A percentile compares a stretch with the other conserved stretches of the same genome.
These are phyloP conservation scores for Yponomeuta evonymella DNA, from an alignment of 2,888 invertebrate species.

Conservation along the genomic window DNA sequence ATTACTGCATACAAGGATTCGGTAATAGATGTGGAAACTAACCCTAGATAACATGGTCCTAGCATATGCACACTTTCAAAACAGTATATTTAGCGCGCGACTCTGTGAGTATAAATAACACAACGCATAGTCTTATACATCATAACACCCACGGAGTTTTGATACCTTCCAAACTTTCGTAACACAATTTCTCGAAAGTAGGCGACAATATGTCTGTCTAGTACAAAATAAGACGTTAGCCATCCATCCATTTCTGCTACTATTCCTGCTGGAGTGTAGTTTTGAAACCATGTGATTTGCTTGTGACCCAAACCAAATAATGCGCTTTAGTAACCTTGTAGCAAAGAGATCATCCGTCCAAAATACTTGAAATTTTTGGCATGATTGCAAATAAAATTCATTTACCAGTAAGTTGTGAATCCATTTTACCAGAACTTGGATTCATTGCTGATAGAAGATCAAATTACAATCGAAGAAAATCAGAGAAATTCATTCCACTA, in stretches of 20 bases:
- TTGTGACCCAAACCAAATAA: no score
- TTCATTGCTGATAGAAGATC: slow-evolving; percentile 28
- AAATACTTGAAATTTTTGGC: background rate
- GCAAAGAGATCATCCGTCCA: background rate
- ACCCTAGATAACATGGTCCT: background rate
- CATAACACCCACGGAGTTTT: background rate
- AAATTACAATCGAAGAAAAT: slow-evolving; percentile 17
- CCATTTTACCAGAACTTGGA: slow-evolving; percentile 41
- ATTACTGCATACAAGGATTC: no score
- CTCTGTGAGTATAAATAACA: background rate
- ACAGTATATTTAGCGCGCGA: background rate
- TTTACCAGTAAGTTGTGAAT: slow-evolving; percentile 55
- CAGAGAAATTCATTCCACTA: background rate
- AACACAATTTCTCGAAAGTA: background rate
- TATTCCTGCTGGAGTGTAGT: no score
- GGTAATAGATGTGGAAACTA: no score
- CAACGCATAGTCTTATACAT: background rate
- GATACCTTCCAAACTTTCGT: background rate
- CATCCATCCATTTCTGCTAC: no score
- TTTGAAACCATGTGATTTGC: no score
- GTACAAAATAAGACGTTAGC: no score
- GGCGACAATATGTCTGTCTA: no score
- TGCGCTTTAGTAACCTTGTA: background rate
- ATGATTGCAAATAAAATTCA: slow-evolving; percentile 13
- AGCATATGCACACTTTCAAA: background rate